These are phyloP conservation scores for Formica aserva DNA, from an alignment of 2,888 invertebrate genomes.

Conservation along the genomic window DNA sequence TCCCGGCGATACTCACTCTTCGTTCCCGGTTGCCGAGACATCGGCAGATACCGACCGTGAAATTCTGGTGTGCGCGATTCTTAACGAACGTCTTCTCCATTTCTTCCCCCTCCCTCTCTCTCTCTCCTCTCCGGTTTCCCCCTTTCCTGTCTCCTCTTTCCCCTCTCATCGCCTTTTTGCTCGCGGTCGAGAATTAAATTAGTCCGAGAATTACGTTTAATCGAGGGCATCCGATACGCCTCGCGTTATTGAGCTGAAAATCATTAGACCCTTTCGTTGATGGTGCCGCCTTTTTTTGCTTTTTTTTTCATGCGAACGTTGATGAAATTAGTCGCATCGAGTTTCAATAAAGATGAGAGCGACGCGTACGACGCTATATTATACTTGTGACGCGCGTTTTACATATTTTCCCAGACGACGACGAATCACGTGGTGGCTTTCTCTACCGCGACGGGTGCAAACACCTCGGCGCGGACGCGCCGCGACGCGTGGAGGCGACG, in stretches of 20 bases:
- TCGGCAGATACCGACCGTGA: constrained; percentile 71
- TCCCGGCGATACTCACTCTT: constrained; percentile 34
- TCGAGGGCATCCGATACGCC: constrained; percentile 19
- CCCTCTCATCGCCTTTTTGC: not conserved
- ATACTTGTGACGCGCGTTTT: not conserved
- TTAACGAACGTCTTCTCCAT: constrained; percentile 65
- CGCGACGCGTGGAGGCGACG: constrained; percentile 24
- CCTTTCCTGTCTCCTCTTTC: constrained; percentile 8
- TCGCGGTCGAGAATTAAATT: constrained; percentile 43
- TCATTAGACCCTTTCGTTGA: not conserved
- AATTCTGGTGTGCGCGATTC: constrained; percentile 68
- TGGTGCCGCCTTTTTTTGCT: not conserved
- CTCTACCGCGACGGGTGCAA: constrained; percentile 11
- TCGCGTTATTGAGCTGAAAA: constrained; percentile 30
- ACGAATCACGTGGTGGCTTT: not conserved
- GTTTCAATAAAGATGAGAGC: not conserved
- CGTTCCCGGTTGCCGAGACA: constrained; percentile 55
- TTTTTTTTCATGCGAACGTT: not conserved
- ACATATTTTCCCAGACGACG: not conserved
- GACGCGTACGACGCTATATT: not conserved
- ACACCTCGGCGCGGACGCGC: constrained; percentile 26
- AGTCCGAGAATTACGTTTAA: constrained; percentile 44
- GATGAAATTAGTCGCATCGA: constrained; percentile 23
- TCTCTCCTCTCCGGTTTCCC: not conserved
- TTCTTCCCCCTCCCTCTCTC: not conserved